Evolutionary conservation across 2,888 invertebrate species (phyloP).

Genomic region (Rutpela maculata): DNA sequence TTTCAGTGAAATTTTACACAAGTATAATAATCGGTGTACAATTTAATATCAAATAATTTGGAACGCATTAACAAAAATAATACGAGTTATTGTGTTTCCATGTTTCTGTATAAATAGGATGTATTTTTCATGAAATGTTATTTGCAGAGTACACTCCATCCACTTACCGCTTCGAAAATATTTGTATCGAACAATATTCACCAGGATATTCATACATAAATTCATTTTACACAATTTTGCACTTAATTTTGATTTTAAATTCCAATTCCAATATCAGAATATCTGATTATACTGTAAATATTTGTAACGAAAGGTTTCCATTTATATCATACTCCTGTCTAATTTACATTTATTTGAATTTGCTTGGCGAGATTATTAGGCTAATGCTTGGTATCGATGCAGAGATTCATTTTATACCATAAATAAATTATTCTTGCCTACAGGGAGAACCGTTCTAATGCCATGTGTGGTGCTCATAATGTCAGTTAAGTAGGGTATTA

Average conservation of each 20-base stretch:
- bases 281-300: constrained; percentile 11
- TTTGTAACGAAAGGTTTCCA: constrained; percentile 7
- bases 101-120: neutral
- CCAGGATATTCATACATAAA: constrained; percentile 21
- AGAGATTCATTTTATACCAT: constrained; percentile 4
- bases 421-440: constrained; percentile 24
- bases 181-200: neutral
- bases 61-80: neutral
- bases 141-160: neutral
- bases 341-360: constrained; percentile 34
- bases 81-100: neutral
- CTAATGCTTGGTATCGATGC: constrained; percentile 14
- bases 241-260: constrained; percentile 23
- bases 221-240: constrained; percentile 31
- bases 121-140: neutral
- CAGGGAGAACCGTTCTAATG: constrained; percentile 11
- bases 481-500: constrained; percentile 23
- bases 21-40: too few species aligned
- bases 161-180: constrained; percentile 2
- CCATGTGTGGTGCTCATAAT: constrained; percentile 9
- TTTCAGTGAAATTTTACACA: too few species aligned
- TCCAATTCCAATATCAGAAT: neutral
- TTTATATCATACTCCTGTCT: constrained; percentile 23
- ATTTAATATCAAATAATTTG: neutral
- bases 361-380: neutral